A percentile compares a stretch with the other conserved stretches of the same genome.
These are phyloP conservation scores for Pedetes capensis DNA, from an alignment of 2,113 vertebrate genomes.

Conservation along the genomic window DNA sequence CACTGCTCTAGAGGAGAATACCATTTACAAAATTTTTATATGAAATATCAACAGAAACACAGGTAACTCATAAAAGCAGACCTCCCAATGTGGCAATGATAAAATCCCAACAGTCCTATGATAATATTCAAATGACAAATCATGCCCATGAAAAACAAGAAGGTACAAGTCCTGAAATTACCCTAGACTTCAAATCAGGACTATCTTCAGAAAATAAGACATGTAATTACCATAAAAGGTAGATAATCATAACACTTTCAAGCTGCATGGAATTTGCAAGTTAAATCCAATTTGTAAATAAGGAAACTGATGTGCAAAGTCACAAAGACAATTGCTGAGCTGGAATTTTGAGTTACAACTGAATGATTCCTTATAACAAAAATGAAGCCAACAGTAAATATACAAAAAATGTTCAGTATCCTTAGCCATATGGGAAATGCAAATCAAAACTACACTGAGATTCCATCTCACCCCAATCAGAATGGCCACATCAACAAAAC, in stretches of 20 bases:
- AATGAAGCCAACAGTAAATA: not conserved
- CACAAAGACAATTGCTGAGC: not conserved
- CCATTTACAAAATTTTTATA: not conserved
- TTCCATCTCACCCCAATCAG: no score
- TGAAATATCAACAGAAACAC: not conserved
- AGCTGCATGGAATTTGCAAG: not conserved
- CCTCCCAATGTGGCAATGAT: not conserved
- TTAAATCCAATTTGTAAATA: not conserved
- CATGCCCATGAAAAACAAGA: not conserved
- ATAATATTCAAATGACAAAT: not conserved
- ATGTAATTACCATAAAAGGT: not conserved
- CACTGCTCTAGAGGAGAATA: not conserved
- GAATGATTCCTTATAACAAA: not conserved
- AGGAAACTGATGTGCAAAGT: not conserved
- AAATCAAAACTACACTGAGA: no score
- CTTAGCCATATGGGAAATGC: no score
- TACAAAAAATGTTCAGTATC: no score
- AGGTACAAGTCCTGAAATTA: not conserved
- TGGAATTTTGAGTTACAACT: not conserved
- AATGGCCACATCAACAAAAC: no score
- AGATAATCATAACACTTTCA: not conserved
- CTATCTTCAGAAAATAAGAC: not conserved
- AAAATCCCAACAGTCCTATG: not conserved
- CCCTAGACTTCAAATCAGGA: not conserved
- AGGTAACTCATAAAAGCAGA: not conserved